A percentile compares a stretch with the other conserved stretches of the same genome.
These are phyloP conservation scores for Neoaliturus tenellus DNA, from an alignment of 2,888 invertebrate species.

Conservation along the genomic window DNA sequence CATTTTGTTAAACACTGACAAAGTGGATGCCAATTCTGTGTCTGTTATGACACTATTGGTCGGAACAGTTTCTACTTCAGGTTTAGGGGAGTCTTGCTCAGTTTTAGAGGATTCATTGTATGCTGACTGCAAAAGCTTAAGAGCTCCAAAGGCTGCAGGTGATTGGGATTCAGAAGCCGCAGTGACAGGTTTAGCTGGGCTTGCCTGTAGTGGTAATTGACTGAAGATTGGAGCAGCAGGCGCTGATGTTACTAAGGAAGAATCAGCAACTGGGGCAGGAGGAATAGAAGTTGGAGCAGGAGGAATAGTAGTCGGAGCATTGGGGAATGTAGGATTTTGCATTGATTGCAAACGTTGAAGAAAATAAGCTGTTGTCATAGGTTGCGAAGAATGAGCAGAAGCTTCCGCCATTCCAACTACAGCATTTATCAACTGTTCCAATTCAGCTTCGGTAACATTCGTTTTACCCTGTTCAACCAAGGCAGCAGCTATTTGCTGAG, in stretches of 20 bases:
- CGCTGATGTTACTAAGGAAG: background rate
- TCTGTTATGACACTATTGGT: background rate
- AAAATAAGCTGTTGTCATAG: slow-evolving; percentile 47
- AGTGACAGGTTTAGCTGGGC: background rate
- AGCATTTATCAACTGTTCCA: slow-evolving; percentile 87
- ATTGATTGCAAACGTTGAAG: slow-evolving; percentile 34
- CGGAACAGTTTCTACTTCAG: background rate
- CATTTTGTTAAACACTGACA: slow-evolving; percentile 23
- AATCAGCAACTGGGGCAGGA: background rate
- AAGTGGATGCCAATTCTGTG: slow-evolving; percentile 19
- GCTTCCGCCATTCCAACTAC: slow-evolving; percentile 84
- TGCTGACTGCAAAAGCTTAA: slow-evolving; percentile 65
- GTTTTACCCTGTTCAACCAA: slow-evolving; percentile 87
- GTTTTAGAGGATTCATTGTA: slow-evolving; percentile 64
- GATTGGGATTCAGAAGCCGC: background rate
- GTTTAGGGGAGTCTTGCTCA: slow-evolving; percentile 31
- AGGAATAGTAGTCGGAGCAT: background rate
- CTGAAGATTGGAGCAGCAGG: background rate
- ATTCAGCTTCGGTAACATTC: slow-evolving; percentile 86
- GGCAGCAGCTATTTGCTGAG: slow-evolving; percentile 87
- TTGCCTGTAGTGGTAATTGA: background rate
- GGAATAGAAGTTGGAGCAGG: background rate
- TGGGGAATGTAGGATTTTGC: background rate
- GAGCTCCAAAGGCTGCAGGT: slow-evolving; percentile 34
- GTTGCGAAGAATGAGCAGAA: slow-evolving; percentile 53